Conservation (phyloP, 1,140 invertebrate genomes). For the Andricus grossulariae region DNA sequence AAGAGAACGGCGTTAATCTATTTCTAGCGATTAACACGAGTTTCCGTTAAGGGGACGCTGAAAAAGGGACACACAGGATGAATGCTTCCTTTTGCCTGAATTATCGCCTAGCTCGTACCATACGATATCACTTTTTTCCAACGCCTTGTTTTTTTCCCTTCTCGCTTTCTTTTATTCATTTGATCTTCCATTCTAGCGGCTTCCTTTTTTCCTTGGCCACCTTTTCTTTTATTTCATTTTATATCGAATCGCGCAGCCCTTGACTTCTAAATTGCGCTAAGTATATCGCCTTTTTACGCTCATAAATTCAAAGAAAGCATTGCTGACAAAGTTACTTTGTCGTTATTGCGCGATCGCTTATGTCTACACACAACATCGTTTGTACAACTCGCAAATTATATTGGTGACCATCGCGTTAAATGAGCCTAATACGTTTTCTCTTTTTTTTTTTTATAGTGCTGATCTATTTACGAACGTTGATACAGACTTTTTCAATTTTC, state of each 20-base stretch:
- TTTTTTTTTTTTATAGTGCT: too few relatives aligned
- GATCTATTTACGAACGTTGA: too few relatives aligned
- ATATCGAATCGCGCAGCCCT: slow-evolving; percentile 35
- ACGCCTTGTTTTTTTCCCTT: slow-evolving; percentile 24
- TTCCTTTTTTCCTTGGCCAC: slow-evolving; percentile 32
- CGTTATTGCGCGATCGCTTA: background rate
- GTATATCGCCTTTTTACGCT: slow-evolving; percentile 71
- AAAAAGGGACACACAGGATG: slow-evolving; percentile 59
- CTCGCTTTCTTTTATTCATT: background rate
- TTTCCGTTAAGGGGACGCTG: slow-evolving; percentile 43
- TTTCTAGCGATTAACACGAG: slow-evolving; percentile 59
- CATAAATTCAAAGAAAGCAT: slow-evolving; percentile 66
- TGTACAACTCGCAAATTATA: background rate
- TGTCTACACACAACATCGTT: background rate
- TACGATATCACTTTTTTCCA: slow-evolving; percentile 26
- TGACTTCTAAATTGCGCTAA: slow-evolving; percentile 46
- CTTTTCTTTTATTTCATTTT: slow-evolving; percentile 52
- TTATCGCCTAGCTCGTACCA: slow-evolving; percentile 58
- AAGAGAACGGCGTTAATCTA: slow-evolving; percentile 55
- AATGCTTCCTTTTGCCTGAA: slow-evolving; percentile 73
- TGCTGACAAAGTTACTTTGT: slow-evolving; percentile 3
- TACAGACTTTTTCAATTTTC: too few relatives aligned
- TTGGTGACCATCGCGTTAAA: background rate
- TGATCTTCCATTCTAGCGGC: background rate
- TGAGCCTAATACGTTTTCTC: too few relatives aligned